Conservation (phyloP, 2,797 vertebrate species). For the Enteromius treurensis region DNA sequence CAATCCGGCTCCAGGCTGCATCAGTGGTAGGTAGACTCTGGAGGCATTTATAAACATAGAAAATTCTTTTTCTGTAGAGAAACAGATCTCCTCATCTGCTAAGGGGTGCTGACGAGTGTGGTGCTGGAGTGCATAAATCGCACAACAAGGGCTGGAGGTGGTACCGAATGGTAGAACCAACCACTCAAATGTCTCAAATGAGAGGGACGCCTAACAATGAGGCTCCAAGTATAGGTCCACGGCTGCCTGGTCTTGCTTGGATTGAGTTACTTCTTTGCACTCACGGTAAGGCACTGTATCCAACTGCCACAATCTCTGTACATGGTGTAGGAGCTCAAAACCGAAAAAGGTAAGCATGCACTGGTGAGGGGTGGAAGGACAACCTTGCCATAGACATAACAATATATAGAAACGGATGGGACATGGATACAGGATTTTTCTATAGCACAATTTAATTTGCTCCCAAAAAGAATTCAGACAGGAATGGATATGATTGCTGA, state of each 20-base stretch:
- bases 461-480: neutral
- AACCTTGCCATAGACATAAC: neutral
- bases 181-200: neutral
- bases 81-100: neutral
- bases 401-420: neutral
- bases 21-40: neutral
- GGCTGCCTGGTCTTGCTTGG: neutral
- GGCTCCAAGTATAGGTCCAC: too few relatives aligned
- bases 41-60: neutral
- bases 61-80: neutral
- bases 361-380: neutral
- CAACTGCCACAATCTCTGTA: conserved; percentile 23
- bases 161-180: neutral
- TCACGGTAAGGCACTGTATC: conserved; percentile 3
- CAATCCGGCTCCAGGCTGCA: neutral
- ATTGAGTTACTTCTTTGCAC: neutral
- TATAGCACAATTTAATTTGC: neutral
- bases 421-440: neutral
- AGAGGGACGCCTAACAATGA: too few relatives aligned
- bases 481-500: neutral
- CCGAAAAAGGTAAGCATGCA: neutral
- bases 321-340: conserved; percentile 10
- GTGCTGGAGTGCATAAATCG: neutral
- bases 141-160: conserved; percentile 8
- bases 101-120: neutral